These are phyloP conservation scores for Entomobrya proxima DNA, from an alignment of 2,888 invertebrate species.

Conservation along the genomic window DNA sequence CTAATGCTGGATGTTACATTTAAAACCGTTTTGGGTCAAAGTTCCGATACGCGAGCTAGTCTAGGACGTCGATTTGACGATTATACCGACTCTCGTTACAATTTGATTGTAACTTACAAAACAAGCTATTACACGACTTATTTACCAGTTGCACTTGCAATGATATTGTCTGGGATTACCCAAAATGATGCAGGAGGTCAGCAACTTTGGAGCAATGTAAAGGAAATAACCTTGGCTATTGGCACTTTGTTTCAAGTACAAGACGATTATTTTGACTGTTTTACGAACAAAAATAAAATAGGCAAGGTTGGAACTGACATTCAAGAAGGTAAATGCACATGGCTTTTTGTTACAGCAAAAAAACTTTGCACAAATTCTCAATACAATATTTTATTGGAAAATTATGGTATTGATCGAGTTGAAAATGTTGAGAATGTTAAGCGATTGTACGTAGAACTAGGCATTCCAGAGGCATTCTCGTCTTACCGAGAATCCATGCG, in stretches of 20 bases:
- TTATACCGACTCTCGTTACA: constrained; percentile 89
- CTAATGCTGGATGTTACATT: constrained; percentile 78
- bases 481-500: no score
- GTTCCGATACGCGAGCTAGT: constrained; percentile 78
- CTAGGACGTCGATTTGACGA: constrained; percentile 8
- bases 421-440: not conserved
- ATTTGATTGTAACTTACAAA: constrained; percentile 92
- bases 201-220: constrained; percentile 89
- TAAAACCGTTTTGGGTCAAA: constrained; percentile 79
- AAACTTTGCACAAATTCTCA: constrained; percentile 79
- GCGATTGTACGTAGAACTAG: no score
- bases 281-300: constrained; percentile 88
- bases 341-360: constrained; percentile 93
- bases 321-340: constrained; percentile 96
- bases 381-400: not conserved
- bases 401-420: not conserved
- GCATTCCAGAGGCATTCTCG: no score
- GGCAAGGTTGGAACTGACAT: constrained; percentile 96
- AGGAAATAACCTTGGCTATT: constrained; percentile 91
- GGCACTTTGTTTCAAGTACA: constrained; percentile 96
- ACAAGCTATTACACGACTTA: constrained; percentile 96
- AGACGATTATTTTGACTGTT: constrained; percentile 80
- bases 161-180: not conserved
- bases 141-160: constrained; percentile 86
- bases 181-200: constrained; percentile 80